phyloP scores from a whole-genome alignment of 2,888 invertebrate genomes.

The Pimpla rufipes region DNA sequence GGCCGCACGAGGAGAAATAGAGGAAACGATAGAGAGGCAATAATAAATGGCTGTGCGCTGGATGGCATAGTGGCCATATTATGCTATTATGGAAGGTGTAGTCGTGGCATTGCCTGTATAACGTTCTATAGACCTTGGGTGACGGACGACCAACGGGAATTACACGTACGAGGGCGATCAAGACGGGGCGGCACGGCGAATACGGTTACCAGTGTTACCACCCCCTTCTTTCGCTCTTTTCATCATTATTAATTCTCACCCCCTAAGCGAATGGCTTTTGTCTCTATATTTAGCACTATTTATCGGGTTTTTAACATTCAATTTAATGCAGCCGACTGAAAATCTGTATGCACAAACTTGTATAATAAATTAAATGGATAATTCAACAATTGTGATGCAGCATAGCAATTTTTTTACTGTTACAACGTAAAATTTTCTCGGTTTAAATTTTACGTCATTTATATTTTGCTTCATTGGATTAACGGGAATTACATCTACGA shows the following conservation, averaged over 20 bases:
- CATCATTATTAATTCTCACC: too few relatives aligned
- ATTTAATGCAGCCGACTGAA: too few relatives aligned
- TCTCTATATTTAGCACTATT: too few relatives aligned
- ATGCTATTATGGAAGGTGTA: conserved; percentile 49
- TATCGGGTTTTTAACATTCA: too few relatives aligned
- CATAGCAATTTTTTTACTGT: too few relatives aligned
- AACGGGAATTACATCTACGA: conserved; percentile 27
- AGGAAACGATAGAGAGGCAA: conserved; percentile 71
- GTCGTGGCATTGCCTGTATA: background rate
- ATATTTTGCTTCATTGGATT: too few relatives aligned
- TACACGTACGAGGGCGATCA: conserved; percentile 8
- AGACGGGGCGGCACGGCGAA: background rate
- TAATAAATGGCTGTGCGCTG: conserved; percentile 81
- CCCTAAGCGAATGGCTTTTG: too few relatives aligned
- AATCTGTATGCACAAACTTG: too few relatives aligned
- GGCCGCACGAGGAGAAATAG: conserved; percentile 45
- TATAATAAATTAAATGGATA: too few relatives aligned
- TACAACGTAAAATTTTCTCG: too few relatives aligned
- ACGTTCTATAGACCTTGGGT: conserved; percentile 21
- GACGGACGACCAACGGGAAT: conserved; percentile 32
- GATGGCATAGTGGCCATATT: conserved; percentile 62
- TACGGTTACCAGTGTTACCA: conserved; percentile 24
- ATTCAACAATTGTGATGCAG: too few relatives aligned
- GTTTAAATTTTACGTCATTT: too few relatives aligned
- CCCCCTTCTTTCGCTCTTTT: background rate